These are phyloP conservation scores for Actias luna DNA, from an alignment of 2,888 invertebrate species.

Conservation along the genomic window DNA sequence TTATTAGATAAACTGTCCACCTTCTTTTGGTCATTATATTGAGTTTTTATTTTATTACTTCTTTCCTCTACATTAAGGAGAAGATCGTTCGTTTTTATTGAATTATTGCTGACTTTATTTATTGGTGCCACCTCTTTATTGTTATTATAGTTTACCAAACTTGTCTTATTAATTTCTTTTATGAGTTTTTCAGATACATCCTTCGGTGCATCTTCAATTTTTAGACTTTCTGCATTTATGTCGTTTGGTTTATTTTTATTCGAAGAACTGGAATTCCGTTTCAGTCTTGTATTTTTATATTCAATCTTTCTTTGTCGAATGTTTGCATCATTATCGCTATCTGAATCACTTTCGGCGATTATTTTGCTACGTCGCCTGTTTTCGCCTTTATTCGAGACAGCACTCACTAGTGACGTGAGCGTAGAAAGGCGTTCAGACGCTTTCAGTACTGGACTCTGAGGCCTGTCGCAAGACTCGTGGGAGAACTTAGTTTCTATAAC, in stretches of 20 bases:
- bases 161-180: constrained; percentile 63
- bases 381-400: constrained; percentile 76
- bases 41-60: constrained; percentile 33
- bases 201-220: constrained; percentile 59
- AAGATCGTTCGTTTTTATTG: constrained; percentile 36
- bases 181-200: constrained; percentile 61
- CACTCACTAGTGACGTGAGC: constrained; percentile 78
- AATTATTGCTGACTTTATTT: constrained; percentile 39
- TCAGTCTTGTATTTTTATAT: constrained; percentile 71
- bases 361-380: constrained; percentile 74
- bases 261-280: constrained; percentile 66
- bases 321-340: constrained; percentile 66
- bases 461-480: constrained; percentile 79
- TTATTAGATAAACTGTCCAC: constrained; percentile 26
- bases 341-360: constrained; percentile 70
- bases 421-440: constrained; percentile 79
- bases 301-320: constrained; percentile 72
- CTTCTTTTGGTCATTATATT: constrained; percentile 32
- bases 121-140: constrained; percentile 32
- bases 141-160: constrained; percentile 51
- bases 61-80: constrained; percentile 39
- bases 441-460: constrained; percentile 74
- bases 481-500: constrained; percentile 87
- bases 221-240: constrained; percentile 49
- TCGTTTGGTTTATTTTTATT: constrained; percentile 67